A percentile compares a stretch with the other conserved stretches of the same genome.
phyloP scores from a whole-genome alignment of 2,888 invertebrate genomes.

The Euspilapteryx auroguttella region DNA sequence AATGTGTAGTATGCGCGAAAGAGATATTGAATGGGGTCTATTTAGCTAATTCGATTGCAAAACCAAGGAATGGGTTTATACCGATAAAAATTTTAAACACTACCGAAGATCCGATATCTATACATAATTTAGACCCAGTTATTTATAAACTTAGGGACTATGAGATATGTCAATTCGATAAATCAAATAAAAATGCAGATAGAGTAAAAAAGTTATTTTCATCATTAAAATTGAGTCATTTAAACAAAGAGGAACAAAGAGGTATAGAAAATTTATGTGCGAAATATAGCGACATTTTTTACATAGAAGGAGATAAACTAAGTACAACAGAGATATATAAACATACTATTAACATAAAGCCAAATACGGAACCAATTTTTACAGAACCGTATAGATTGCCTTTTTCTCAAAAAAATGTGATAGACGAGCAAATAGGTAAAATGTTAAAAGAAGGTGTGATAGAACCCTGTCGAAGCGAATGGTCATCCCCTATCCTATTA shows the following conservation, averaged over 20 bases:
- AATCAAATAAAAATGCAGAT: conserved; percentile 6
- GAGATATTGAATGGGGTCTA: conserved; percentile 7
- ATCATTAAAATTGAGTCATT: conserved; percentile 1
- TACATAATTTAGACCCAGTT: conserved; percentile 4
- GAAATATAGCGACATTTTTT: conserved; percentile 5
- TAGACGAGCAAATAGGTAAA: conserved; percentile 2
- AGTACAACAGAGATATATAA: background rate
- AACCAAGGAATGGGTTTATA: conserved; percentile 5
- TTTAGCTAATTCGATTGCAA: conserved; percentile 5
- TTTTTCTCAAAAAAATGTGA: background rate
- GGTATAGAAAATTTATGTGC: conserved; percentile 4
- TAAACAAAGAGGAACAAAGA: conserved; percentile 4
- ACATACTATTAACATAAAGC: background rate
- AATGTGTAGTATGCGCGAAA: conserved; percentile 7
- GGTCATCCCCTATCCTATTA: conserved; percentile 3
- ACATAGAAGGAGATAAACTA: conserved; percentile 6
- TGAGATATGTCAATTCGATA: conserved; percentile 8
- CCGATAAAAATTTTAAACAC: conserved; percentile 6
- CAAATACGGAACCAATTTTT: background rate
- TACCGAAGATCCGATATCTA: conserved; percentile 3
- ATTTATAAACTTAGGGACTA: conserved; percentile 4
- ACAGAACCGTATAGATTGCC: background rate
- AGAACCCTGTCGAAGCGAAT: conserved; percentile 1
- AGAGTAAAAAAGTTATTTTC: conserved; percentile 10
- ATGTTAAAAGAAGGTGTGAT: conserved; percentile 4